A percentile compares a stretch with the other conserved stretches of the same genome.
Evolutionary conservation across 2,888 invertebrate species (phyloP).

Genomic region (Lutraria lutraria): DNA sequence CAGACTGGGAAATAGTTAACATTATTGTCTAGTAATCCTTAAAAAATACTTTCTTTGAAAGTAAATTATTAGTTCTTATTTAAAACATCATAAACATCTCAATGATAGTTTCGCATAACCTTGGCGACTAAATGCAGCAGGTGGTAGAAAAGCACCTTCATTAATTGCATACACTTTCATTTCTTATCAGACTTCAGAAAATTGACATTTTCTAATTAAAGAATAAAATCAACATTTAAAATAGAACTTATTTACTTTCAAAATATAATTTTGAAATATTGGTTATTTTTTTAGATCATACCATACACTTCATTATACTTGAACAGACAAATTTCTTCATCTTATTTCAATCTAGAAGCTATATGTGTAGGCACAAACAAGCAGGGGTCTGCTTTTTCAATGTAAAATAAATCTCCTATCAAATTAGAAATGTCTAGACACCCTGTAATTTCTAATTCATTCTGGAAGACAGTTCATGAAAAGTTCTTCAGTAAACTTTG

Average conservation of each 20-base stretch:
- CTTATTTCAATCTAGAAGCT: neutral
- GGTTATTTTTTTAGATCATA: neutral
- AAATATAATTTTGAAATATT: neutral
- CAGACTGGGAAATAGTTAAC: no score
- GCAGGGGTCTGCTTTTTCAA: neutral
- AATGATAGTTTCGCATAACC: no score
- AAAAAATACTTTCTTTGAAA: no score
- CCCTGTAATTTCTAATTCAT: neutral
- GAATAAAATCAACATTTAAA: neutral
- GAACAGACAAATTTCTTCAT: neutral
- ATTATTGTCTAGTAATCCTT: no score
- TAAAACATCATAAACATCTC: no score
- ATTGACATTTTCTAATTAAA: neutral
- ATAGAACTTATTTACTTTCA: neutral
- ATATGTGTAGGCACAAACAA: neutral
- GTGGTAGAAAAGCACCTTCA: neutral
- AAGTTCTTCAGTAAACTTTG: neutral
- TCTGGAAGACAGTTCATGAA: neutral
- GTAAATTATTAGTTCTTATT: no score
- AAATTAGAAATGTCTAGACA: constrained; percentile 3
- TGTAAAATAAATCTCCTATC: neutral
- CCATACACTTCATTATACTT: neutral
- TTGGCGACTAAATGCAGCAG: neutral
- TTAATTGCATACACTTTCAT: neutral
- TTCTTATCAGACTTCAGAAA: neutral